These are phyloP conservation scores for Microtus pennsylvanicus DNA, from an alignment of 2,113 vertebrate genomes.

Conservation along the genomic window DNA sequence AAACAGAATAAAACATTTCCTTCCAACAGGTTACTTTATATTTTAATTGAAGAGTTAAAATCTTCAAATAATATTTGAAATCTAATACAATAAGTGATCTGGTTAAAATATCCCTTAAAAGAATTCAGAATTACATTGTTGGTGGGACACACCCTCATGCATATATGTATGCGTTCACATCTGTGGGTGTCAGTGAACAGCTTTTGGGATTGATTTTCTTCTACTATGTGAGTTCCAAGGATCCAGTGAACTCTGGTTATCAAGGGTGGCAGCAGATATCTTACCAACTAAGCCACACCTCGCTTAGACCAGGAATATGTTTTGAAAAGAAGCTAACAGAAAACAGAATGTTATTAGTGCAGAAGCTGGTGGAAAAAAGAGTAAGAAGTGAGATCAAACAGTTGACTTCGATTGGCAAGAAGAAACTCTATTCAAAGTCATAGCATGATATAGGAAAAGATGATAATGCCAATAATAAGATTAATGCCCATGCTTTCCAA, in stretches of 20 bases:
- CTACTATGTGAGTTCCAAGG: not conserved
- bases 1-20: constrained; percentile 16
- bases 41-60: not conserved
- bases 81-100: not conserved
- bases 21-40: not conserved
- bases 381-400: not conserved
- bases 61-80: not conserved
- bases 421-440: not conserved
- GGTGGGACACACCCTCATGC: not conserved
- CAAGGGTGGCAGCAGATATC: not conserved
- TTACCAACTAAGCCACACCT: not conserved
- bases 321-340: not conserved
- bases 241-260: not conserved
- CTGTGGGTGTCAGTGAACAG: not conserved
- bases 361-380: not conserved
- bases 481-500: not conserved
- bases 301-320: not conserved
- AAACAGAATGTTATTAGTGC: not conserved
- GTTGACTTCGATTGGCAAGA: not conserved
- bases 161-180: not conserved
- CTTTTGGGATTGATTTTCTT: not conserved
- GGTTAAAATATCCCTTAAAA: not conserved
- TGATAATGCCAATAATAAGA: not conserved
- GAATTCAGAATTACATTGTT: not conserved
- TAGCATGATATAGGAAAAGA: not conserved